Percentiles rank a stretch among this genome's conserved stretches.
These are phyloP conservation scores for Phengaris alcon DNA, from an alignment of 2,888 invertebrate species.

Conservation along the genomic window DNA sequence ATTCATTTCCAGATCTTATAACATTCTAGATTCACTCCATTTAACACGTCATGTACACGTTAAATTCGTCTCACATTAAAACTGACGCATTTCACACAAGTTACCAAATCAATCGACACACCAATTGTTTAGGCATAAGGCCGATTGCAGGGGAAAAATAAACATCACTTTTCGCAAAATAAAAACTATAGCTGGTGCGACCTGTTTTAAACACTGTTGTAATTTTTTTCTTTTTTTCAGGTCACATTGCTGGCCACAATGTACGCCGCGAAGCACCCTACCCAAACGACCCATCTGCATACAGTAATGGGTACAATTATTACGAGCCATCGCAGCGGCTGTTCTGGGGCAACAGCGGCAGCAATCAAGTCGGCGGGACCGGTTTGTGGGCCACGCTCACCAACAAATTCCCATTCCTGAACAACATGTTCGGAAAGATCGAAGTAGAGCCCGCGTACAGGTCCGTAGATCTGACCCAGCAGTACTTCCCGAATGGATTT, in stretches of 20 bases:
- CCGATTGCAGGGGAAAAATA: not conserved
- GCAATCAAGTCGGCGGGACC: constrained; percentile 70
- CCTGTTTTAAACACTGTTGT: not conserved
- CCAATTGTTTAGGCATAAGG: not conserved
- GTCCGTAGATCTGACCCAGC: constrained; percentile 3
- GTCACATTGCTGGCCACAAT: constrained; percentile 61
- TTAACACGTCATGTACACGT: not conserved
- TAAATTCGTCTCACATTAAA: constrained; percentile 15
- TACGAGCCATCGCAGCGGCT: constrained; percentile 63
- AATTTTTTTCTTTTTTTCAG: constrained; percentile 44
- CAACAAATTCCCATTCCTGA: constrained; percentile 69
- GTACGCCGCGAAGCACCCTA: constrained; percentile 62
- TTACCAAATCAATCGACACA: not conserved
- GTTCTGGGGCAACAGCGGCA: constrained; percentile 66
- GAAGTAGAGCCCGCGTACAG: constrained; percentile 47
- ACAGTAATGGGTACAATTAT: constrained; percentile 13
- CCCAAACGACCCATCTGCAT: constrained; percentile 56
- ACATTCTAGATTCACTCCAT: not conserved
- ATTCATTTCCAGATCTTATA: not conserved
- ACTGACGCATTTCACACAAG: not conserved
- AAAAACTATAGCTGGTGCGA: not conserved
- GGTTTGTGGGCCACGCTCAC: constrained; percentile 67
- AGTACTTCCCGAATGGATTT: constrained; percentile 1
- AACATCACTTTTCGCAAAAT: not conserved
- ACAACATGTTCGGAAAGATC: constrained; percentile 69